Conservation (phyloP, 2,113 vertebrate genomes). For the Grammatotria lemairii region DNA sequence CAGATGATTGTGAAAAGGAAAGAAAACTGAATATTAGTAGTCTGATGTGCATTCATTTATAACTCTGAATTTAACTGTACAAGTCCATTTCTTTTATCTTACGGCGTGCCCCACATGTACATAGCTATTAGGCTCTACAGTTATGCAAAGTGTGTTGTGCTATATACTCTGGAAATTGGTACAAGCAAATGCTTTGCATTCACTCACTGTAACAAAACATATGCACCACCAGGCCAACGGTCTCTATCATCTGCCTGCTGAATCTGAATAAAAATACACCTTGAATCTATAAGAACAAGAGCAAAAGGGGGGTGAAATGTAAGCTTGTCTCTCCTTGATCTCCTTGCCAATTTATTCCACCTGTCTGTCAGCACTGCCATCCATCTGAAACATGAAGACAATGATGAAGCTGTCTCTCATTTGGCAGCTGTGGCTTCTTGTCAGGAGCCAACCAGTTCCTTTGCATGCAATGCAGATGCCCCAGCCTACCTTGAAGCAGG, state of each 20-base stretch:
- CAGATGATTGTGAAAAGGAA: background rate
- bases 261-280: slow-evolving; percentile 54
- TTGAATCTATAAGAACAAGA: background rate
- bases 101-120: background rate
- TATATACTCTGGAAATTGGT: background rate
- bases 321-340: slow-evolving; percentile 56
- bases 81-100: background rate
- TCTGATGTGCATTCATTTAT: background rate
- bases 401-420: slow-evolving; percentile 46
- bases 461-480: slow-evolving; percentile 40
- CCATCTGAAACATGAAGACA: slow-evolving; percentile 64
- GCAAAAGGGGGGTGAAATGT: slow-evolving; percentile 29
- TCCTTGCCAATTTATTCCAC: slow-evolving; percentile 57
- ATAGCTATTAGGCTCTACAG: background rate
- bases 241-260: background rate
- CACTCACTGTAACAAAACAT: slow-evolving; percentile 25
- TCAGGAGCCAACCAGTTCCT: slow-evolving; percentile 47
- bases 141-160: background rate
- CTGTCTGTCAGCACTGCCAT: slow-evolving; percentile 61
- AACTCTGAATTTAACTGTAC: background rate
- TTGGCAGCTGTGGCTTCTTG: slow-evolving; percentile 60
- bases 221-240: background rate
- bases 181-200: slow-evolving; percentile 22
- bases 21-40: background rate
- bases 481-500: background rate